Evolutionary conservation across 2,888 invertebrate genomes (phyloP).

Genomic region (Hoplodrina ambigua): DNA sequence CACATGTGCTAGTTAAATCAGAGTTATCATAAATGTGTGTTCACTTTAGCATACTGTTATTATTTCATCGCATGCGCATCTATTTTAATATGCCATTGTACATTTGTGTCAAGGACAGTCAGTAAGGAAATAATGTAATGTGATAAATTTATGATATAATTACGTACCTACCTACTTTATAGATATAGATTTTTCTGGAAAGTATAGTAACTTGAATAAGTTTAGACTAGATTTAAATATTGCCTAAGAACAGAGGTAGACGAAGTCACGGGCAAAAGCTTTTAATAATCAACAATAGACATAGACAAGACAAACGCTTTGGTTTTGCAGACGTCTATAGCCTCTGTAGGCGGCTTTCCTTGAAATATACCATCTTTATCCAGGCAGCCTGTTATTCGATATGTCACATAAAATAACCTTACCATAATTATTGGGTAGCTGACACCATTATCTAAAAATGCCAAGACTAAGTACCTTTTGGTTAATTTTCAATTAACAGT

Average conservation of each 20-base stretch:
- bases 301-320: neutral
- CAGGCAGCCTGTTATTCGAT: too few species aligned
- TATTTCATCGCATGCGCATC: neutral
- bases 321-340: neutral
- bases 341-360: neutral
- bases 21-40: conserved; percentile 28
- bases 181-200: too few species aligned
- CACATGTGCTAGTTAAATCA: neutral
- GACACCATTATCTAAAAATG: too few species aligned
- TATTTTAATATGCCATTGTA: conserved; percentile 44
- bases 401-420: neutral
- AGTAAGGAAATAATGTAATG: conserved; percentile 29
- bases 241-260: too few species aligned
- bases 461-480: too few species aligned
- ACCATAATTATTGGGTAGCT: too few species aligned
- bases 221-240: too few species aligned
- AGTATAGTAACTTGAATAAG: too few species aligned
- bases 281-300: neutral
- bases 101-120: conserved; percentile 47
- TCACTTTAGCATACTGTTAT: conserved; percentile 16
- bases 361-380: too few species aligned
- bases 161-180: neutral
- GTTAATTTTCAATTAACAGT: too few species aligned
- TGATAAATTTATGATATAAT: conserved; percentile 25
- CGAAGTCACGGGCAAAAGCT: too few species aligned